Evolutionary conservation across 2,113 vertebrate species (phyloP).

Genomic region (Ammodytes marinus): DNA sequence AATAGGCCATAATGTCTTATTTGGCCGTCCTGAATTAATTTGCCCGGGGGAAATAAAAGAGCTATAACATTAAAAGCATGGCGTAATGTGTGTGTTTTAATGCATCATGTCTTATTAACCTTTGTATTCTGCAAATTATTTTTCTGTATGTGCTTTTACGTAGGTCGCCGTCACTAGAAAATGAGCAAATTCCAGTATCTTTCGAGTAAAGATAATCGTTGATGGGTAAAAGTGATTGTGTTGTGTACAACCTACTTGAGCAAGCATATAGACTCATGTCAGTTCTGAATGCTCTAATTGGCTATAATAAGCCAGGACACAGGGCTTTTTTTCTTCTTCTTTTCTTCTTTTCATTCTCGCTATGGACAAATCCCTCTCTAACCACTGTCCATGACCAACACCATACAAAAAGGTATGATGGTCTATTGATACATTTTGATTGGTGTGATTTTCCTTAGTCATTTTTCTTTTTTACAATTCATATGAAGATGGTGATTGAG

Average conservation of each 20-base stretch:
- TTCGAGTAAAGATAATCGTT: too few relatives aligned
- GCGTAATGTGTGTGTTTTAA: too few relatives aligned
- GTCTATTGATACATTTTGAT: conserved; percentile 47
- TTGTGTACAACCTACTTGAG: background rate
- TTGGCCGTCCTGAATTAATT: background rate
- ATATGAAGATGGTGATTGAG: conserved; percentile 46
- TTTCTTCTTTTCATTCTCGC: conserved; percentile 11
- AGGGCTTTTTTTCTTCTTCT: too few relatives aligned
- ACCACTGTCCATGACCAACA: conserved; percentile 7
- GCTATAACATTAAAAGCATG: background rate
- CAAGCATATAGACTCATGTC: background rate
- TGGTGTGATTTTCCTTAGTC: conserved; percentile 45
- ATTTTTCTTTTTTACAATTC: conserved; percentile 27
- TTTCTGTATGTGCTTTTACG: too few relatives aligned
- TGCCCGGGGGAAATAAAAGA: background rate
- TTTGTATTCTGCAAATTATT: too few relatives aligned
- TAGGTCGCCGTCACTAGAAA: too few relatives aligned
- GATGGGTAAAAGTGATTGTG: background rate
- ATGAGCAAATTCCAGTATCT: too few relatives aligned
- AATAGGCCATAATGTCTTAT: background rate
- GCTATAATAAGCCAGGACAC: conserved; percentile 13
- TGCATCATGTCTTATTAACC: too few relatives aligned
- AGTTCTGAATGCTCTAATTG: conserved; percentile 2
- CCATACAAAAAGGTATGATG: conserved; percentile 38
- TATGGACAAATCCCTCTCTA: conserved; percentile 9